Percentiles rank a stretch among this genome's conserved stretches.
Conservation (phyloP, 2,797 vertebrate species). For the Neopelma chrysocephalum region DNA sequence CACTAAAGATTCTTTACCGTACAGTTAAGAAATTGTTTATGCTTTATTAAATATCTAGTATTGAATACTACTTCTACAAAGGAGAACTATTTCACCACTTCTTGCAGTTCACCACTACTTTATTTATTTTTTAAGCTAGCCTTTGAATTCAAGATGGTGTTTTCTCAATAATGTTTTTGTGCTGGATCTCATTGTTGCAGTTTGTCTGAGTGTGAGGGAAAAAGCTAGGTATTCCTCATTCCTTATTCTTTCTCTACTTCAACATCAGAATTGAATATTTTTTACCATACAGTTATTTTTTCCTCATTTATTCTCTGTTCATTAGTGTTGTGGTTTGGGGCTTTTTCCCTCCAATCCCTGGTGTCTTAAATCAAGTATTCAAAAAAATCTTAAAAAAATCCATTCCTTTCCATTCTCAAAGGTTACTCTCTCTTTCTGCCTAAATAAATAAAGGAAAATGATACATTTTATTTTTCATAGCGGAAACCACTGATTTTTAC, state of each 20-base stretch:
- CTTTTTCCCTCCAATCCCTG: accelerated
- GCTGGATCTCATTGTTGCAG: neutral
- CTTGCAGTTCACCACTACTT: neutral
- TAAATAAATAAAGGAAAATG: neutral
- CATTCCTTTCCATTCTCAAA: neutral
- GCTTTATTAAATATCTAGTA: neutral
- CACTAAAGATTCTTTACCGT: neutral
- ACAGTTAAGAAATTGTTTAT: neutral
- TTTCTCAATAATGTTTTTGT: neutral
- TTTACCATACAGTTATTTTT: neutral
- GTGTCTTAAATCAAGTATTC: neutral
- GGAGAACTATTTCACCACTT: neutral
- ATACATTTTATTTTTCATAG: neutral
- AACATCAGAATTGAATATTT: neutral
- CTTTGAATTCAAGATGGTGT: neutral
- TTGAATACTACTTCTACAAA: neutral
- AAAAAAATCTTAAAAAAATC: neutral
- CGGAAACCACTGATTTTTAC: neutral
- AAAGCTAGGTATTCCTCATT: neutral
- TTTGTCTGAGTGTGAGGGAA: neutral
- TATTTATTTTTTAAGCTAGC: neutral
- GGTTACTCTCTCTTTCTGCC: neutral
- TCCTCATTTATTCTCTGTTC: neutral
- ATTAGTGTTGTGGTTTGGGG: neutral
- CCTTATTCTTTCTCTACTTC: neutral